Evolutionary conservation across 2,888 invertebrate species (phyloP), one percentile per base, ranked within the genome.

Genomic region (Rhagonycha fulva): DNA sequence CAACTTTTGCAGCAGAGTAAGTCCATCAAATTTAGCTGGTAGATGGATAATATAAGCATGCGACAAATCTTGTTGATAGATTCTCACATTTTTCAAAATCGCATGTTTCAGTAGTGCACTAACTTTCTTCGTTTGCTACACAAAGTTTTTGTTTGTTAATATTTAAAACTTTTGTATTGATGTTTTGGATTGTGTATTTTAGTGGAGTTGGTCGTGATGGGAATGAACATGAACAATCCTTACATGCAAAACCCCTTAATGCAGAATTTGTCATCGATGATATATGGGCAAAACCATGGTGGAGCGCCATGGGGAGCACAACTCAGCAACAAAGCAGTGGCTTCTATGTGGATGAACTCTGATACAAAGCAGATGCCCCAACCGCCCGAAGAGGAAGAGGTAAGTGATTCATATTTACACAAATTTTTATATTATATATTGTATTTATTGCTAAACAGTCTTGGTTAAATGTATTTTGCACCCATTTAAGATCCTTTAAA

Each of bases 1-100:
- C 93, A 95, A 86, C 91, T 95, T 87, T 91, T 95, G 89, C 94
- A 95, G 88, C 95, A 95, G 91, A 94, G 95, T 95, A 93, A 94
- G 94, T 93, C 83, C 67, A 75, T 71, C 47, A 23, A 12, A 19
- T 63, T 63, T 63, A 19, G 12, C 19, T 63, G 19, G 24, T 63
- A 24, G 23, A 63, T 24, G 19, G 24, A 63, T 24, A 63, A 63
- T 63, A 19, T 63, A 19, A 12, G 63, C 63, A 24, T 63, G 19
- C n/a, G 63, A 24, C 26, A 26, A 66, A 66, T 26, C 24, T 66
- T 66, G 19, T 68, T 30, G 63, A 23, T 66, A 24, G 12, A 26
- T 12, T 66, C 26, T 66, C 63, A 23, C 26, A 24, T 66, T 23
- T 66, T 66, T 66, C 26, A 26, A 24, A 23, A 66, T 14, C 3